Base-by-base conservation (phyloP, 2,888 invertebrate genomes). In the Adineta ricciae region DNA sequence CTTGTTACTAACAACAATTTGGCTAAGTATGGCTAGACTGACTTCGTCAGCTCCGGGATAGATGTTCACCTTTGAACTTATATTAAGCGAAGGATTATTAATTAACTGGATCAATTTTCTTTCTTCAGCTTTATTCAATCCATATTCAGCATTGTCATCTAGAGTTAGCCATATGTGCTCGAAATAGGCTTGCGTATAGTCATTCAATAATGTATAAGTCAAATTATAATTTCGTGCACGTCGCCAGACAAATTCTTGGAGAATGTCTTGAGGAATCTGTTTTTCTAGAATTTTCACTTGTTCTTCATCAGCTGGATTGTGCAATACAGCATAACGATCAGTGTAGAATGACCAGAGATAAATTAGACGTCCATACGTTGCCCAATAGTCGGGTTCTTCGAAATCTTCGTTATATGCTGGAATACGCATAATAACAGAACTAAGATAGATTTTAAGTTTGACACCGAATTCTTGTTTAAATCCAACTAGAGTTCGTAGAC, bases 11-110 rank as follows among this genome's bases (percentile, higher is more conserved):
- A 78, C 78, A 78, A 78, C 78, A 78, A 78, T 78, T 78, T 78
- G 38, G 41, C 78, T 78, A 0, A 78, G 14, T 41, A 78, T 78
- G 11, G 78, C 41, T 78, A 78, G 41, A 78, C 78, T 78, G 41
- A 78, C 78, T 78, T 78, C 78, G 41, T 78, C 78, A n/a, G 78
- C 78, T 24, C 78, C 78, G n/a, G 78, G 78, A 78, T 78, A 78
- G 21, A 78, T 24, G 41, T 78, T 78, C 14, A 78, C 78, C 41
- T 78, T 78, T 41, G 38, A 38, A 41, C 41, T 78, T 21, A 78
- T 78, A 41, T 78, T 78, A n/a, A 78, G 1, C 19, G 32, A 32
- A 41, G 41, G 38, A 78, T 78, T n/a, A 78, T 78, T 41, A n/a
- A 78, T 78, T 78, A 78, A 38, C n/a, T 78, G 8, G n/a, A 41